Percentiles rank a stretch among this genome's conserved stretches.
Conservation (phyloP, 2,888 invertebrate genomes). For the Agrotis exclamationis region DNA sequence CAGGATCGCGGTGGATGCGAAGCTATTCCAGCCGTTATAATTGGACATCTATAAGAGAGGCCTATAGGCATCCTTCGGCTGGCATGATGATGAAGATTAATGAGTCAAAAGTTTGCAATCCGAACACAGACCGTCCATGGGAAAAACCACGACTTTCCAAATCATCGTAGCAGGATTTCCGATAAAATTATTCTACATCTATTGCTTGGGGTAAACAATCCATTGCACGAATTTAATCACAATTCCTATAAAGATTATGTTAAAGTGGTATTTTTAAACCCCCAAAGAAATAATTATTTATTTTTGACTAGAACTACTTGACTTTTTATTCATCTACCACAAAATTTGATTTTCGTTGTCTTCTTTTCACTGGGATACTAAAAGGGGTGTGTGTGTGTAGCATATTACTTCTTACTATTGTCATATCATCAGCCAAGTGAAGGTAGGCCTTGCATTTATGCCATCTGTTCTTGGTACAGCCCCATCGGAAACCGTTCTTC, state of each 20-base stretch:
- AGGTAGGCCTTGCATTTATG: slow-evolving; percentile 86
- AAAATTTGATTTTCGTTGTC: slow-evolving; percentile 23
- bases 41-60: too few relatives aligned
- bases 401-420: slow-evolving; percentile 86
- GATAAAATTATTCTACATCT: too few relatives aligned
- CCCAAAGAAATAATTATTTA: not conserved
- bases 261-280: too few relatives aligned
- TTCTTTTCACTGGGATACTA: slow-evolving; percentile 51
- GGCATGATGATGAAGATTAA: too few relatives aligned
- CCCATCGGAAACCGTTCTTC: slow-evolving; percentile 85
- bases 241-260: too few relatives aligned
- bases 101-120: not conserved
- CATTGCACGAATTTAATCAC: too few relatives aligned
- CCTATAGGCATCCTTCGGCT: too few relatives aligned
- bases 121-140: slow-evolving; percentile 5
- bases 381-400: slow-evolving; percentile 84
- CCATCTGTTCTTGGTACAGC: slow-evolving; percentile 88
- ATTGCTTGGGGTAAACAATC: too few relatives aligned
- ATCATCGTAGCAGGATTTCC: too few relatives aligned
- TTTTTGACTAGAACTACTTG: not conserved
- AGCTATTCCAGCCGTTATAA: too few relatives aligned
- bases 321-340: slow-evolving; percentile 20
- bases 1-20: too few relatives aligned
- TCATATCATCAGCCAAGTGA: slow-evolving; percentile 86
- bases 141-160: too few relatives aligned